Conservation (phyloP, 1,140 invertebrate genomes). For the Pogonomyrmex californicus region DNA sequence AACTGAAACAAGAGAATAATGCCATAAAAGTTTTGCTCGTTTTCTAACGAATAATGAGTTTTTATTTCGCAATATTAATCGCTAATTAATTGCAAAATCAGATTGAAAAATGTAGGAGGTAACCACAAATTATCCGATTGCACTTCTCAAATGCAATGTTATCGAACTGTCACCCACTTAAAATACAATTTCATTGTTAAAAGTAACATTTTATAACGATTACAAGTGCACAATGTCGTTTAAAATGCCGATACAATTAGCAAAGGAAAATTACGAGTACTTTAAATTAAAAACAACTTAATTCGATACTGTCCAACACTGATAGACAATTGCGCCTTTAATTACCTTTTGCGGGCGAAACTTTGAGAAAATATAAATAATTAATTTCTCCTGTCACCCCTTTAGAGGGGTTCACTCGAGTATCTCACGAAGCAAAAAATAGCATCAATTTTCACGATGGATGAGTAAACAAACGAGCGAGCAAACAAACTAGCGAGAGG, state of each 20-base stretch:
- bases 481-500: background rate
- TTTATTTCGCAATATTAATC: background rate
- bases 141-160: background rate
- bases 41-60: background rate
- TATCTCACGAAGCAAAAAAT: conserved; percentile 52
- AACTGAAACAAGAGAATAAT: conserved; percentile 10
- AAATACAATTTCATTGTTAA: background rate
- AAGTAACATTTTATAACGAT: background rate
- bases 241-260: conserved; percentile 23
- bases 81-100: background rate
- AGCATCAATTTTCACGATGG: conserved; percentile 44
- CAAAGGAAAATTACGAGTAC: background rate
- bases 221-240: background rate
- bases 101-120: background rate
- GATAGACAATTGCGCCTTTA: conserved; percentile 31
- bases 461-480: conserved; percentile 36
- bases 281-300: conserved; percentile 32
- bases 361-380: conserved; percentile 56
- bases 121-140: background rate
- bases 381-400: conserved; percentile 33
- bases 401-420: background rate
- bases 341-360: conserved; percentile 36
- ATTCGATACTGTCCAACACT: conserved; percentile 4
- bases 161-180: background rate
- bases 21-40: background rate